Conservation (phyloP, 2,888 invertebrate genomes). For the Silvanus unidentatus region DNA sequence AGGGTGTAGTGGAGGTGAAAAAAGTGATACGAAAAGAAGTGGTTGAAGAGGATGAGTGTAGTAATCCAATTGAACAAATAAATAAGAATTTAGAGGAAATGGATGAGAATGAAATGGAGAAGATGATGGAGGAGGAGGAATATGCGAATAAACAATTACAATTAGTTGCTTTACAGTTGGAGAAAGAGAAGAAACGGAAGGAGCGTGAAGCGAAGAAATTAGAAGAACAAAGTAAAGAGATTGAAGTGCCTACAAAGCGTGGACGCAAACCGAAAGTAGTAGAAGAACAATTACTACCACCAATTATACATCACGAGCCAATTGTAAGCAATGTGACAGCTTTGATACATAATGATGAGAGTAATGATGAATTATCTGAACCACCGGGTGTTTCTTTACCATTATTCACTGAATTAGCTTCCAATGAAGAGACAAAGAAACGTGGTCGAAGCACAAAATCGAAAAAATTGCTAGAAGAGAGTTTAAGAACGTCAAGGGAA, state of each 20-base stretch:
- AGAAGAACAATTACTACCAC: slow-evolving; percentile 10
- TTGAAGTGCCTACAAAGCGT: slow-evolving; percentile 33
- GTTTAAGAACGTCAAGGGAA: slow-evolving; percentile 50
- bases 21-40: neutral
- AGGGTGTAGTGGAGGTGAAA: slow-evolving; percentile 7
- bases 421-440: slow-evolving; percentile 39
- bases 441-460: slow-evolving; percentile 39
- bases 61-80: slow-evolving; percentile 44
- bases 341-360: slow-evolving; percentile 27
- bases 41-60: slow-evolving; percentile 2
- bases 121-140: slow-evolving; percentile 60
- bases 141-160: slow-evolving; percentile 53
- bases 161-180: slow-evolving; percentile 47
- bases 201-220: slow-evolving; percentile 33
- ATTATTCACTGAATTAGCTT: slow-evolving; percentile 32
- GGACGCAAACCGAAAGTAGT: slow-evolving; percentile 33
- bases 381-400: slow-evolving; percentile 40
- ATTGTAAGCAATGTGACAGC: slow-evolving; percentile 28
- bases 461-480: slow-evolving; percentile 46
- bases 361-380: slow-evolving; percentile 39
- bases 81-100: slow-evolving; percentile 45
- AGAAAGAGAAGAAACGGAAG: slow-evolving; percentile 52
- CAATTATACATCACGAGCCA: slow-evolving; percentile 23
- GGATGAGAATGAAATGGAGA: slow-evolving; percentile 42
- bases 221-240: neutral